Percentiles rank a stretch among this genome's conserved stretches.
Evolutionary conservation across 1,140 invertebrate genomes (phyloP).

Genomic region (Drosophila nasuta): DNA sequence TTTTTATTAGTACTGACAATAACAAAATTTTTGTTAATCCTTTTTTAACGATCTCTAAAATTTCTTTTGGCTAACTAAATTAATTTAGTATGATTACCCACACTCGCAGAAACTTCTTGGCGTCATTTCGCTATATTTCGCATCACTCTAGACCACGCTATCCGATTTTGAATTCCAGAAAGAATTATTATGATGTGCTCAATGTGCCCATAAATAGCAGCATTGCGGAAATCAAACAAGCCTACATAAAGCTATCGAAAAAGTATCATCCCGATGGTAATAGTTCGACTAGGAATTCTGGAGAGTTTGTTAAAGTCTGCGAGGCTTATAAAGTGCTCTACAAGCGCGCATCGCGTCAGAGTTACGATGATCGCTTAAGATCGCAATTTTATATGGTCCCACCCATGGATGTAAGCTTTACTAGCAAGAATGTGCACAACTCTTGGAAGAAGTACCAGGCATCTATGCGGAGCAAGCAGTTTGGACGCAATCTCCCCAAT

Average conservation of each 20-base stretch:
- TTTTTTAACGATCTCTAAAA: conserved; percentile 17
- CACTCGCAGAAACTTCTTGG: conserved; percentile 9
- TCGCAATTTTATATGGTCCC: not conserved
- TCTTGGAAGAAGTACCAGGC: conserved; percentile 51
- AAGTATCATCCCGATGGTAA: conserved; percentile 66
- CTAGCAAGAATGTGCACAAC: conserved; percentile 21
- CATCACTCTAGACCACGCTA: conserved; percentile 20
- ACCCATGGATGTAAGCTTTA: conserved; percentile 8
- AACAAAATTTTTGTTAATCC: not conserved
- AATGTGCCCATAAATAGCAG: conserved; percentile 47
- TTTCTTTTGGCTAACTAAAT: conserved; percentile 34
- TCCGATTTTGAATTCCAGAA: not conserved
- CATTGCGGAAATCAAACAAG: conserved; percentile 52
- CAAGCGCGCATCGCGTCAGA: conserved; percentile 17
- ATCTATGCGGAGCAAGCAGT: conserved; percentile 49
- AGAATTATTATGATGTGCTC: conserved; percentile 64
- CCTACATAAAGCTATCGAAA: conserved; percentile 62
- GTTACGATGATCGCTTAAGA: conserved; percentile 30
- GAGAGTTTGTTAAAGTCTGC: conserved; percentile 56
- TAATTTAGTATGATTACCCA: conserved; percentile 42
- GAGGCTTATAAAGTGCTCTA: conserved; percentile 61
- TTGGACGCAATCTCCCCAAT: conserved; percentile 10
- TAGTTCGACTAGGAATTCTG: conserved; percentile 17
- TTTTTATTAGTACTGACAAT: conserved; percentile 8
- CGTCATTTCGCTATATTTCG: conserved; percentile 27